These are phyloP conservation scores for Camponotus vicinus DNA, from an alignment of 1,140 invertebrate species.

Conservation along the genomic window DNA sequence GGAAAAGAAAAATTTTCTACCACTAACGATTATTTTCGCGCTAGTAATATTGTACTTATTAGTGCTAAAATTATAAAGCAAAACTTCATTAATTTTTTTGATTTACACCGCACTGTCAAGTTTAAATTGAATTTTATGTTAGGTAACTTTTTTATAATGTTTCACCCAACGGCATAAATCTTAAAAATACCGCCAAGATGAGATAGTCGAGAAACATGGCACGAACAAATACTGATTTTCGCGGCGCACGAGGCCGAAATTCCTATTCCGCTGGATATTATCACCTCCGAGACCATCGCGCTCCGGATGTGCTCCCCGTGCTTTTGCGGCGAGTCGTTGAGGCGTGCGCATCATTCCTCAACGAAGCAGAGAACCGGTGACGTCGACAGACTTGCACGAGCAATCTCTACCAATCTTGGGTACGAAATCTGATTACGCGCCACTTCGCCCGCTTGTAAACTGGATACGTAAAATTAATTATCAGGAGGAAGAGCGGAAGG, in stretches of 20 bases:
- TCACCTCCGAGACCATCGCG: constrained; percentile 24
- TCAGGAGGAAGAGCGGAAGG: constrained; percentile 66
- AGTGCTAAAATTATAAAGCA: background rate
- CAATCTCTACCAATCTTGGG: constrained; percentile 83
- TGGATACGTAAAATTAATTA: constrained; percentile 86
- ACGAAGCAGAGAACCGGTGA: constrained; percentile 44
- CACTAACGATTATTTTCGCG: background rate
- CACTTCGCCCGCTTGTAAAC: constrained; percentile 82
- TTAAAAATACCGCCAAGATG: background rate
- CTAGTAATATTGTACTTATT: background rate
- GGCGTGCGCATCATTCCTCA: constrained; percentile 33
- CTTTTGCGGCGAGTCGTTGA: constrained; percentile 55
- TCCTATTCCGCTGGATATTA: constrained; percentile 53
- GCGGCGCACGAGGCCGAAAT: constrained; percentile 17
- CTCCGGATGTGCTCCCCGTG: constrained; percentile 34
- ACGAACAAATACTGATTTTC: constrained; percentile 42
- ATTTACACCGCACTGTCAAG: background rate
- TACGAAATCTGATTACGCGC: constrained; percentile 82
- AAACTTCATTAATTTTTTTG: background rate
- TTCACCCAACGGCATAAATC: background rate
- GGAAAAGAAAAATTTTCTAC: background rate
- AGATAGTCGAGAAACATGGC: constrained; percentile 4
- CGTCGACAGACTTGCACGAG: constrained; percentile 70
- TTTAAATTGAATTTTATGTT: background rate
- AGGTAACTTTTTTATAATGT: background rate